Conservation (phyloP, 2,797 vertebrate species). For the Falco novaeseelandiae region DNA sequence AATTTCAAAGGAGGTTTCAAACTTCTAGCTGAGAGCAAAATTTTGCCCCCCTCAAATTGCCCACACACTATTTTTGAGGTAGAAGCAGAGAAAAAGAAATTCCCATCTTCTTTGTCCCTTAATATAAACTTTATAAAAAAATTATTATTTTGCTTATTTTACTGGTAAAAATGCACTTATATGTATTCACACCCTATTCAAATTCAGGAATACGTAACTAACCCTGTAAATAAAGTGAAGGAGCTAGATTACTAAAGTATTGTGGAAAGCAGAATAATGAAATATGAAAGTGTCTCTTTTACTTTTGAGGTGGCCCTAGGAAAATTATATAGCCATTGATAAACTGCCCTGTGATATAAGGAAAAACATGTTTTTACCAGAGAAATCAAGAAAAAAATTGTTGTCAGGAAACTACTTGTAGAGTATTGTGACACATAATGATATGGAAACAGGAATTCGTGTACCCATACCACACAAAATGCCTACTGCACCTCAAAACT, state of each 20-base stretch:
- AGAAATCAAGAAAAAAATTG: background rate
- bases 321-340: background rate
- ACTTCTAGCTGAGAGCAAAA: background rate
- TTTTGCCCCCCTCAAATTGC: background rate
- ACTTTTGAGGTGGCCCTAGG: background rate
- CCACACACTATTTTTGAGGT: background rate
- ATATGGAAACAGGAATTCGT: background rate
- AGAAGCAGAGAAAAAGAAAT: background rate
- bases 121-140: background rate
- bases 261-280: background rate
- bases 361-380: background rate
- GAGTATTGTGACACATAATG: background rate
- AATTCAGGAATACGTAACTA: constrained; percentile 6
- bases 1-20: background rate
- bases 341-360: background rate
- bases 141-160: constrained; percentile 20
- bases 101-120: background rate
- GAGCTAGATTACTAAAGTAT: background rate
- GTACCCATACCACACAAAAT: background rate
- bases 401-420: background rate
- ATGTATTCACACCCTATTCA: constrained; percentile 3
- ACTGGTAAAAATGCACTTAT: background rate
- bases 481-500: background rate
- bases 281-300: background rate
- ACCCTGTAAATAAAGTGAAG: background rate